phyloP scores from a whole-genome alignment of 2,797 vertebrate species.

The Enteromius argenteus region DNA sequence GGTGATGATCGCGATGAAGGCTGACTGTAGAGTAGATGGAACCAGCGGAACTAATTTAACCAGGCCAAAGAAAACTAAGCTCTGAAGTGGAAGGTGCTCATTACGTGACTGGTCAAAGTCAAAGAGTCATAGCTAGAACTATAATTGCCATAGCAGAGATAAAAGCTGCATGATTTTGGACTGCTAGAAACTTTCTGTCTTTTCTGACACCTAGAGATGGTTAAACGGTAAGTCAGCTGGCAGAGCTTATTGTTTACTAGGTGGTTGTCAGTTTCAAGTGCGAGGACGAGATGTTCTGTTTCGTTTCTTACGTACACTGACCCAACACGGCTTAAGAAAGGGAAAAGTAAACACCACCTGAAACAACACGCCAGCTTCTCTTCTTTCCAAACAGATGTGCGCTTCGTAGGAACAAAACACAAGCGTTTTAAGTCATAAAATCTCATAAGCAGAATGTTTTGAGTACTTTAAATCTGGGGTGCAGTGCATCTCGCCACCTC shows the following conservation, averaged over 20 bases:
- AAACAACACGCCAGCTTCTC: constrained; percentile 49
- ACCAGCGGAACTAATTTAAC: constrained; percentile 47
- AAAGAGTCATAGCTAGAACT: constrained; percentile 7
- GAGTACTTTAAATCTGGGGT: constrained; percentile 63
- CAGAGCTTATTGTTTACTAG: constrained; percentile 22
- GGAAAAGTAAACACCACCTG: constrained; percentile 51
- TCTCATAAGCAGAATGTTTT: constrained; percentile 49
- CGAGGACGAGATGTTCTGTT: constrained; percentile 68
- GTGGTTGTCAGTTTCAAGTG: constrained; percentile 55
- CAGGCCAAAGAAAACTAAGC: constrained; percentile 16
- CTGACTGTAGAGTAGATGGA: constrained; percentile 26
- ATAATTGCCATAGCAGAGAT: constrained; percentile 37
- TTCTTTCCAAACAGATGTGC: constrained; percentile 51
- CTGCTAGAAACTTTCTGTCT: constrained; percentile 14
- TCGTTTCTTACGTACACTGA: constrained; percentile 58
- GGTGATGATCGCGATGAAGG: constrained; percentile 69
- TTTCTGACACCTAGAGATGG: constrained; percentile 17
- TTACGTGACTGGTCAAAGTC: constrained; percentile 40
- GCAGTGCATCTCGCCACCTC: constrained; percentile 64
- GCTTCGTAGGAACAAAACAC: constrained; percentile 23
- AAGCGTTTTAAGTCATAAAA: constrained; percentile 44
- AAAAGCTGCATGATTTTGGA: constrained; percentile 37
- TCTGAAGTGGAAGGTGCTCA: constrained; percentile 31
- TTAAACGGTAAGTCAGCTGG: constrained; percentile 4
- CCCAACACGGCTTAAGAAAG: constrained; percentile 18